phyloP scores from a whole-genome alignment of 1,140 invertebrate genomes.

The Brachionus rubens region DNA sequence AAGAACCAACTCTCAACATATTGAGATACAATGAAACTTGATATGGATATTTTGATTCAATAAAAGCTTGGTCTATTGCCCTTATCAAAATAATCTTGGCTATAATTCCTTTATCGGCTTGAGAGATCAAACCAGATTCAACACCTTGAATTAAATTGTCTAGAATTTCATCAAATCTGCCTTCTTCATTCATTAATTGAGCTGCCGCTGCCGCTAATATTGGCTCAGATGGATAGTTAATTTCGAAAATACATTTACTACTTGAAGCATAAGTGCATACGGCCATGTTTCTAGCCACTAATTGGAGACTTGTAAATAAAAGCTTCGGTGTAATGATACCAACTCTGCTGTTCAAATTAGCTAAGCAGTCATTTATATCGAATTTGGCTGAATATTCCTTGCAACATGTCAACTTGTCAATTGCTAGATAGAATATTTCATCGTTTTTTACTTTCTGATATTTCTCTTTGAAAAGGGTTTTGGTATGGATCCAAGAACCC shows the following conservation, averaged over 20 bases:
- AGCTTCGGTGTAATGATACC: conserved; percentile 8
- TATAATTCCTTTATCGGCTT: conserved; percentile 22
- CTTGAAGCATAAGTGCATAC: background rate
- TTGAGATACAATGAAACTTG: background rate
- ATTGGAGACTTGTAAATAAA: background rate
- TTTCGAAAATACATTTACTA: conserved; percentile 8
- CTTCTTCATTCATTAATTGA: background rate
- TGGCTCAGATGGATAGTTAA: conserved; percentile 12
- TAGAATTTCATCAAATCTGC: background rate
- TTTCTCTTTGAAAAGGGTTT: background rate
- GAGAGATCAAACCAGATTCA: background rate
- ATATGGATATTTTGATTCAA: too few species aligned
- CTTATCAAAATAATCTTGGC: background rate
- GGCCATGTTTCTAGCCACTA: conserved; percentile 4
- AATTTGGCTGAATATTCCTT: background rate
- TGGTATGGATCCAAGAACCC: conserved; percentile 14
- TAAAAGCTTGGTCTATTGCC: background rate
- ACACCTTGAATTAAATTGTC: background rate
- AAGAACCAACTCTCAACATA: background rate
- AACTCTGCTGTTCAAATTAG: background rate
- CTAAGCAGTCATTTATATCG: background rate
- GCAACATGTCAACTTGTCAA: background rate
- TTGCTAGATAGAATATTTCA: background rate
- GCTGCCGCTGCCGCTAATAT: background rate
- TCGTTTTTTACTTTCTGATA: background rate